Conservation (phyloP, 2,888 invertebrate species). For the Pediacus dermestoides region DNA sequence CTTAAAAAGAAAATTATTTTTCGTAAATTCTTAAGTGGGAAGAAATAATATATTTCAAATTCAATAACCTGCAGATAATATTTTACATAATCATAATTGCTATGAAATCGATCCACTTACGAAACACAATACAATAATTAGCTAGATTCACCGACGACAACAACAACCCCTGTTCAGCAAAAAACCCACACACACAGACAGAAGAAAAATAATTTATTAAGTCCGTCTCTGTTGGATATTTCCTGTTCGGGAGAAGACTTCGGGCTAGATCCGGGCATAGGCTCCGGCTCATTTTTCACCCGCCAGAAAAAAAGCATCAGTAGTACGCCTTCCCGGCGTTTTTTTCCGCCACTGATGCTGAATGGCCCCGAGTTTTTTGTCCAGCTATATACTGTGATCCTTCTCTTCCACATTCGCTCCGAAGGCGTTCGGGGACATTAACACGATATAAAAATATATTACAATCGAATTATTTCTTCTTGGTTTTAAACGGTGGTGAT, state of each 20-base stretch:
- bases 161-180: too few species aligned
- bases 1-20: too few species aligned
- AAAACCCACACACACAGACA: too few species aligned
- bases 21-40: too few species aligned
- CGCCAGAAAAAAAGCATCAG: slow-evolving; percentile 43
- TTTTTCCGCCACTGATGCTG: slow-evolving; percentile 40
- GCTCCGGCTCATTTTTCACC: slow-evolving; percentile 44
- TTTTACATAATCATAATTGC: too few species aligned
- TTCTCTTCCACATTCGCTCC: slow-evolving; percentile 7
- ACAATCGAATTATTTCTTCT: slow-evolving; percentile 25
- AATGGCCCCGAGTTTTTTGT: slow-evolving; percentile 35
- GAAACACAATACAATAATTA: too few species aligned
- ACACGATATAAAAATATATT: slow-evolving; percentile 31
- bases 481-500: slow-evolving; percentile 12
- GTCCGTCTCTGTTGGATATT: slow-evolving; percentile 29
- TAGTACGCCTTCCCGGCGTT: slow-evolving; percentile 44
- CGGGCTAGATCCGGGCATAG: slow-evolving; percentile 38
- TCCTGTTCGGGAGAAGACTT: slow-evolving; percentile 26
- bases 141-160: too few species aligned
- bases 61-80: too few species aligned
- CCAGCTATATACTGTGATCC: slow-evolving; percentile 15
- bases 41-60: too few species aligned
- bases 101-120: too few species aligned
- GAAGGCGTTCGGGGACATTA: slow-evolving; percentile 37
- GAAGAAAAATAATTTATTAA: slow-evolving; percentile 8